phyloP scores from a whole-genome alignment of 2,113 vertebrate genomes.

The Thryonomys swinderianus region DNA sequence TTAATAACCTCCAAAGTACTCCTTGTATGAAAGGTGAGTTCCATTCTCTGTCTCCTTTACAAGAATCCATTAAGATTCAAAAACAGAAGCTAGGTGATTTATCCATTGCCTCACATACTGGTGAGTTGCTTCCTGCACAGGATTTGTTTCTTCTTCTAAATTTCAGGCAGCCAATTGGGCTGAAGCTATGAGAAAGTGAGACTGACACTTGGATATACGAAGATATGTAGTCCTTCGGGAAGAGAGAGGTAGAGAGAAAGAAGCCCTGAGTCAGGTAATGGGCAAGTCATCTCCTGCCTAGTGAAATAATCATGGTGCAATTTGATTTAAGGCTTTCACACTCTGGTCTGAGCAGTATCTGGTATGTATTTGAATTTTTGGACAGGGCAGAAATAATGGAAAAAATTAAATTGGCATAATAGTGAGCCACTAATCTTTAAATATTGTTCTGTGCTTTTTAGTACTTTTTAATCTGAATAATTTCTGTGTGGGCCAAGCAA shows the following conservation, averaged over 20 bases:
- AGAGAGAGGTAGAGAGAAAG: not conserved
- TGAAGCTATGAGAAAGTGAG: not conserved
- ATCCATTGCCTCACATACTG: not conserved
- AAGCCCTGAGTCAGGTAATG: not conserved
- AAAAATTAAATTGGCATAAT: not conserved
- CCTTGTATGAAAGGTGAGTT: not conserved
- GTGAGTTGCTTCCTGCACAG: not conserved
- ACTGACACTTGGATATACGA: not conserved
- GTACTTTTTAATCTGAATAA: not conserved
- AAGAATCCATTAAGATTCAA: slow-evolving; percentile 52
- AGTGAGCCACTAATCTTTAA: not conserved
- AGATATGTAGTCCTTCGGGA: not conserved
- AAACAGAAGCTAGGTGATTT: slow-evolving; percentile 25
- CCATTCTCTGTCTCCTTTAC: not conserved
- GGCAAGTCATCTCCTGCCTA: not conserved
- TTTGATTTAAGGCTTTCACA: not conserved
- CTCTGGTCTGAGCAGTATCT: not conserved
- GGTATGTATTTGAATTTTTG: not conserved
- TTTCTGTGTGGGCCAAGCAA: not conserved
- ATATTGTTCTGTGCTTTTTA: not conserved
- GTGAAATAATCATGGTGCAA: not conserved
- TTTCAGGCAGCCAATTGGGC: not conserved
- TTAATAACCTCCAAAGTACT: not conserved
- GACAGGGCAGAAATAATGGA: not conserved
- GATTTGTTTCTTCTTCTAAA: not conserved